A percentile compares a stretch with the other conserved stretches of the same genome.
Conservation (phyloP, 2,797 vertebrate species). For the Xiphophorus birchmanni region DNA sequence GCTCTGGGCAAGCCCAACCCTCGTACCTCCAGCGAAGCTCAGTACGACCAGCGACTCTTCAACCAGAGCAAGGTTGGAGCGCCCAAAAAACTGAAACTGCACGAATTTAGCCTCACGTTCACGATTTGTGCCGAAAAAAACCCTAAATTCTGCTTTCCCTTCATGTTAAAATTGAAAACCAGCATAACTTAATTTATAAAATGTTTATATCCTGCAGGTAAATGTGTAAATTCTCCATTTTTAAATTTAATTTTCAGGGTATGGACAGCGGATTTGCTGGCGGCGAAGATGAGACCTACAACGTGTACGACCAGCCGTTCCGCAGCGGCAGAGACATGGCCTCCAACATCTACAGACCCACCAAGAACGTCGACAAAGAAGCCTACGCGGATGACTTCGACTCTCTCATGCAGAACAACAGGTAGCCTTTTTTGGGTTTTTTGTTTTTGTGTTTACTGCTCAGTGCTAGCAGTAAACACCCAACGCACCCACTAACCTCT, state of each 20-base stretch:
- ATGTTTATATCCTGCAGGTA: too few relatives aligned
- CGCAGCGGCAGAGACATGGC: constrained; percentile 91
- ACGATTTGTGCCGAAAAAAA: neutral
- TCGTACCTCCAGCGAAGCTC: constrained; percentile 88
- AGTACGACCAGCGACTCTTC: constrained; percentile 96
- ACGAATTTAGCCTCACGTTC: too few relatives aligned
- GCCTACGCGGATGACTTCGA: constrained; percentile 92
- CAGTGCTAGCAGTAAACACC: too few relatives aligned
- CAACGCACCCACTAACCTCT: neutral
- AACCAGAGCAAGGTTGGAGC: constrained; percentile 91
- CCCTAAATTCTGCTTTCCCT: neutral
- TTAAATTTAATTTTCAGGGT: constrained; percentile 67
- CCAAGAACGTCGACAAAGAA: constrained; percentile 92
- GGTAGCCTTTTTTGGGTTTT: constrained; percentile 67
- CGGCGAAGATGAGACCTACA: constrained; percentile 94
- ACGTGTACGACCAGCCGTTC: constrained; percentile 95
- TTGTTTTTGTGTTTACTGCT: neutral
- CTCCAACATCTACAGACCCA: constrained; percentile 95
- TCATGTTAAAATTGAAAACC: neutral
- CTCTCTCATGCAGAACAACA: constrained; percentile 88
- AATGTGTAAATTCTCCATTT: too few relatives aligned
- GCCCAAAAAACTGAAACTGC: fast-evolving
- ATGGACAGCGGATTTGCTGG: constrained; percentile 97
- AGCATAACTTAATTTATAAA: neutral
- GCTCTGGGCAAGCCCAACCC: constrained; percentile 93